phyloP scores from a whole-genome alignment of 2,888 invertebrate genomes.

The Cyclophora punctaria region DNA sequence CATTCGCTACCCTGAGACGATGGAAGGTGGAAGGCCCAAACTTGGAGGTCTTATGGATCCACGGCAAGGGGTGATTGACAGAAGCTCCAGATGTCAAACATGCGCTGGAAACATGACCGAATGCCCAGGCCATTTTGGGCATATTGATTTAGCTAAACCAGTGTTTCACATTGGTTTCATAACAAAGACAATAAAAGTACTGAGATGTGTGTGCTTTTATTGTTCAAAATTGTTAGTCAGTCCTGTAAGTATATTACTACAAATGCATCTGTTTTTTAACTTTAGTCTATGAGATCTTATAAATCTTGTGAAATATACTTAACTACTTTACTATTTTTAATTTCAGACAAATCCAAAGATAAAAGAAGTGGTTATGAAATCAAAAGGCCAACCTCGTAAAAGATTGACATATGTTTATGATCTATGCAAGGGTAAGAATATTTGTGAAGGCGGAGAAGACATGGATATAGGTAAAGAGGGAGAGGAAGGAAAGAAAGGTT shows the following conservation, averaged over 20 bases:
- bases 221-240: conserved; percentile 98
- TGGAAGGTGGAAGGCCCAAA: conserved; percentile 99
- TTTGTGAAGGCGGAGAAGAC: conserved; percentile 99
- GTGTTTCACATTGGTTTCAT: conserved; percentile 99
- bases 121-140: conserved; percentile 99
- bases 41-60: conserved; percentile 99
- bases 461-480: conserved; percentile 93
- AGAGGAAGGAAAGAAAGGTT: conserved; percentile 74
- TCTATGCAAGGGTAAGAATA: conserved; percentile 96
- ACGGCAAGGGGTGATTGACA: conserved; percentile 97
- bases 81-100: conserved; percentile 94
- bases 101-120: conserved; percentile 99
- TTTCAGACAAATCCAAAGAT: conserved; percentile 91
- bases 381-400: conserved; percentile 96
- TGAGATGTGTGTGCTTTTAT: conserved; percentile 99
- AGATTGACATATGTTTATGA: conserved; percentile 97
- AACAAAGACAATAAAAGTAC: conserved; percentile 95
- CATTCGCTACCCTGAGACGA: conserved; percentile 96
- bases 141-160: conserved; percentile 98
- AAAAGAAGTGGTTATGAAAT: conserved; percentile 95
- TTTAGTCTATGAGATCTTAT: conserved; percentile 6
- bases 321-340: conserved; percentile 1
- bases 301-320: neutral
- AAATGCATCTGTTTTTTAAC: too few relatives aligned
- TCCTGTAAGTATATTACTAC: conserved; percentile 79